Percentiles rank a stretch among this genome's conserved stretches.
phyloP scores from a whole-genome alignment of 2,113 vertebrate species.

The Macroglossus sobrinus region DNA sequence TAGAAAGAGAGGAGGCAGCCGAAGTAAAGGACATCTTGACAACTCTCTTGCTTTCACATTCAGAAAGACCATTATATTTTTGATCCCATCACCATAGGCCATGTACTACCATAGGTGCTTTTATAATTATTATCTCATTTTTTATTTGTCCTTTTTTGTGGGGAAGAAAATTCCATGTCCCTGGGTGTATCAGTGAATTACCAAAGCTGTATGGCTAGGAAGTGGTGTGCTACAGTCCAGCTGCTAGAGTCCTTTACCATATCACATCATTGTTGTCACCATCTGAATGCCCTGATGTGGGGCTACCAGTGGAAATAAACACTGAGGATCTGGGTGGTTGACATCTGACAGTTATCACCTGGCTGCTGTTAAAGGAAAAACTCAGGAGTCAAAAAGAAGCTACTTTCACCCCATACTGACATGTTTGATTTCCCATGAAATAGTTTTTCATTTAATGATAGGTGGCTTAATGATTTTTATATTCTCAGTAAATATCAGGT shows the following conservation, averaged over 20 bases:
- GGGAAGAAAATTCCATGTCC: not conserved
- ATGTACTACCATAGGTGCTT: rapidly evolving
- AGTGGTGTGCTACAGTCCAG: too few relatives aligned
- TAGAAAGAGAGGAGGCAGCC: not conserved
- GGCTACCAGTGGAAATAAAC: not conserved
- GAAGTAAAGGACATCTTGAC: not conserved
- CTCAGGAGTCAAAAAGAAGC: not conserved
- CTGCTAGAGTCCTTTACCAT: not conserved
- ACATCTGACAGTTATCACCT: not conserved
- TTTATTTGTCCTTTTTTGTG: not conserved
- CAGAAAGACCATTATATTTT: not conserved
- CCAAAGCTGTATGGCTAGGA: not conserved
- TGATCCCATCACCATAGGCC: not conserved
- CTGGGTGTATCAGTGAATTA: not conserved
- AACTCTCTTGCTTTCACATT: not conserved
- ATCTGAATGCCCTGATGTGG: not conserved
- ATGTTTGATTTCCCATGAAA: not conserved
- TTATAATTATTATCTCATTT: not conserved
- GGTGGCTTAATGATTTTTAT: not conserved
- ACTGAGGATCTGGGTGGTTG: not conserved
- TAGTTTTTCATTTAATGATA: not conserved
- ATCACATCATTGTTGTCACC: not conserved
- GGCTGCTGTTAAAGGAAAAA: not conserved
- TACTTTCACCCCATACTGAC: not conserved
- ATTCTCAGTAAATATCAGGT: not conserved